Evolutionary conservation across 2,113 vertebrate species (phyloP), one percentile per base, ranked within the genome.

Genomic region (Pungitius pungitius): DNA sequence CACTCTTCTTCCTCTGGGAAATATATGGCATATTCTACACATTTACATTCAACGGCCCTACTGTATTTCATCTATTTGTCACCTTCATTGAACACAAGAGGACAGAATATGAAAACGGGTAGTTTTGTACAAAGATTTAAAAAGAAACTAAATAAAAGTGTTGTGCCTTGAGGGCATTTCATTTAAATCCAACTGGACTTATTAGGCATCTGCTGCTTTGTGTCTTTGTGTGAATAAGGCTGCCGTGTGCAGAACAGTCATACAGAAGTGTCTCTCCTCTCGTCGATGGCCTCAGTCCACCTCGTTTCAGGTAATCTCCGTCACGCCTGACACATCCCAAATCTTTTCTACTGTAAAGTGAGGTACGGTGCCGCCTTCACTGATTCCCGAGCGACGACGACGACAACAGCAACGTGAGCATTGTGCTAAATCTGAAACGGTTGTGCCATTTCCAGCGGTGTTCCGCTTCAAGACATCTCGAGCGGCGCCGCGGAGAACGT

Each of bases 1-100:
- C 40, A 40, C 40, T 18, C 66, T 58, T 76, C 61, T 52, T 51
- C 49, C 11, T 8, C 33, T 70, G 63, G 72, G 42, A 49, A 82
- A 74, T 60, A 43, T 82, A 54, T 67, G n/a, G n/a, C 57, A 43
- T 62, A 75, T 78, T 68, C 47, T 12, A 49, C 11, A 0, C 6
- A 1, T 60, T 69, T 22, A 13, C 20, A 47, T 66, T 64, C 35
- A 10, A 20, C 49, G 0, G 13, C 59, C 61, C 55, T 35, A 37
- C 54, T 69, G 47, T 14, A 69, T 22, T 37, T 67, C 51, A 70
- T 76, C 62, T 55, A 14, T 39, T 52, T 64, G 58, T 37, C 72
- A 69, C 17, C n/a, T 9, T 30, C 6, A 63, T 56, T 58, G 43
- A 27, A 47, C 47, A 27, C 40, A 45, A n/a, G 3, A 13, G 1